Evolutionary conservation across 2,888 invertebrate species (phyloP), one percentile per base, ranked within the genome.

Genomic region (Psococerastis gibbosa): DNA sequence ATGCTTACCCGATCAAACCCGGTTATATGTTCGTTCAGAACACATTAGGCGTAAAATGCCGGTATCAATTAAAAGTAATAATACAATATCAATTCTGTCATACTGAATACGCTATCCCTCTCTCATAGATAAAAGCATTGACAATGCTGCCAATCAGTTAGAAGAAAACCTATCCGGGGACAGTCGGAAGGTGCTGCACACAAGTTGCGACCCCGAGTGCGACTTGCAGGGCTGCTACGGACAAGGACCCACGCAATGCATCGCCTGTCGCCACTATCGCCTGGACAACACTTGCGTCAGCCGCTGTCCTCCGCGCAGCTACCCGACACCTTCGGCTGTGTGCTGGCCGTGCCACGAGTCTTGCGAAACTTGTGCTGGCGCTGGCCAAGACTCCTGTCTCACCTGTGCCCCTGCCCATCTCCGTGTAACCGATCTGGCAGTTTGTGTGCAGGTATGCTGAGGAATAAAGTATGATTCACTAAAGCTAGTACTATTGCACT

Each of bases 331-430:
- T 53, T 78, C 78, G 33, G 80, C 76, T 34, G 73, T 78, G 17
- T 89, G 88, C 55, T 79, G 79, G 72, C 79, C 81, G 0, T 91
- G 89, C 54, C 85, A 88, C 56, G 83, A 85, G 56, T 83, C 84
- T 11, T 91, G 89, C 56, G 79, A 82, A 57, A 85, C 82, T 13
- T 91, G 89, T 55, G 82, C 81, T 18, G 89, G 88, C 5, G 76
- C 85, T 3, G 83, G 84, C 9, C 83, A 82, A 57, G 83, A 84
- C 57, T 83, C 83, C 43, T 88, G 88, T 56, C 64, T 85, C 35
- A 78, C 80, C 2, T 88, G 88, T 60, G 79, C 83, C 1, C 81
- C 83, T 3, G 82, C 80, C 38, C 83, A 87, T 58, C 69, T 85
- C 35, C 70, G 82, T 55, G 81, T 87, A 42, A 76, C 78, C 13